These are phyloP conservation scores for Strix occidentalis DNA, from an alignment of 2,797 vertebrate genomes.

Conservation along the genomic window DNA sequence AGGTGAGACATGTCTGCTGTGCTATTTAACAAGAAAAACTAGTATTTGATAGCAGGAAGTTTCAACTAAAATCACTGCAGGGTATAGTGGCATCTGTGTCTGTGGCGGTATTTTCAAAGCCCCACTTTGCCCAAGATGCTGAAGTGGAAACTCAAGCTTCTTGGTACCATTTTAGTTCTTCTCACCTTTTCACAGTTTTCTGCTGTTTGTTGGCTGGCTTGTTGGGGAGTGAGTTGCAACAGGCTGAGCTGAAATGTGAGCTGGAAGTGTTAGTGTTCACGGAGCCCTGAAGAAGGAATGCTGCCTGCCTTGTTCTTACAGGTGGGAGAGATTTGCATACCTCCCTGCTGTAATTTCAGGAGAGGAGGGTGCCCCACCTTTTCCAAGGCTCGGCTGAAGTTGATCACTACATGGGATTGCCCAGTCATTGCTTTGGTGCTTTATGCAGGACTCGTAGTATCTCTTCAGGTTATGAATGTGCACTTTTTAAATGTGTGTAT, in stretches of 20 bases:
- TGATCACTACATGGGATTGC: neutral
- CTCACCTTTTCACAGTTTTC: neutral
- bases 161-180: neutral
- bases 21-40: constrained; percentile 29
- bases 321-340: constrained; percentile 57
- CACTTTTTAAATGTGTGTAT: neutral
- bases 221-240: neutral
- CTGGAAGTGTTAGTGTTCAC: neutral
- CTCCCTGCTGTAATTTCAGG: neutral
- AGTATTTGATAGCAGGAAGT: constrained; percentile 12
- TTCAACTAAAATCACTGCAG: neutral
- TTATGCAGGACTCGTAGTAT: neutral
- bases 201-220: neutral
- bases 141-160: neutral
- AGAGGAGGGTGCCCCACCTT: neutral
- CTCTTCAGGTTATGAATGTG: neutral
- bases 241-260: neutral
- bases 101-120: neutral
- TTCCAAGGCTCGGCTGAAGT: neutral
- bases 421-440: fast-evolving
- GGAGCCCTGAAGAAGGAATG: constrained; percentile 40
- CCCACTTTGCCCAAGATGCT: neutral
- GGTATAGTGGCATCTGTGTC: neutral
- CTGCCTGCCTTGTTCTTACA: constrained; percentile 10
- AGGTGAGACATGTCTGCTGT: neutral